Base-by-base conservation (phyloP, 2,797 vertebrate genomes). In the Cephalopachus bancanus region DNA sequence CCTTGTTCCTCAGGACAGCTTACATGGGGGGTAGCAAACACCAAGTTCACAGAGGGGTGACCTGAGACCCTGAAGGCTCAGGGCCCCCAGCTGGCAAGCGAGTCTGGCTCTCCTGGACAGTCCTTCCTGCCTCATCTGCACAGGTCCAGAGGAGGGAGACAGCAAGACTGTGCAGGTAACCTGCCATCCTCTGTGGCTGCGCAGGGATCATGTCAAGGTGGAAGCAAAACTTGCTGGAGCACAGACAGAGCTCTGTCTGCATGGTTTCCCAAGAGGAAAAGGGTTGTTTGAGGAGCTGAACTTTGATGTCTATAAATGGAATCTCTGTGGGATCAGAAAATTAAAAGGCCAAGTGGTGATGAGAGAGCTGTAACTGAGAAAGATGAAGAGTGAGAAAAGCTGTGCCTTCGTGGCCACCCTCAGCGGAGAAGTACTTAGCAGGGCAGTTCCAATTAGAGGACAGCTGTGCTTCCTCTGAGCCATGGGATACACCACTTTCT, bases 401-500 rank as follows among this genome's bases (percentile, higher is more conserved):
- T 0, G 15, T 30, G 80, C 24, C 57, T 67, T 8, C 0, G 0
- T 17, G 76, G 37, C 69, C 0, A 0, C 53, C 59, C 15, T 24
- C 28, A 2, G 57, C 33, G 30, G 44, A 57, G 30, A 44, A 5
- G 44, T 4, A 0, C 44, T 9, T 1, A 3, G 22, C 5, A 14
- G n/a, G 14, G 30, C 51, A 22, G 44, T 72, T 44, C 92, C 11
- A 1, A 30, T 7, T 11, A 65, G 60, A 83, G 28, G 55, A 14
- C 2, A 3, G 83, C 53, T 3, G 17, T 7, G 2, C 59, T n/a
- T 11, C 44, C 19, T 17, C 64, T 0, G 51, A 0, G 1, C 72
- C 64, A 10, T 1, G 0, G 22, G 26, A 33, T 0, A 2, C 0
- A 1, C 4, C 0, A 10, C 49, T 7, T 76, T 59, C 59, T 5